Evolutionary conservation across 1,140 invertebrate species (phyloP).

Genomic region (Arctopsyche grandis): DNA sequence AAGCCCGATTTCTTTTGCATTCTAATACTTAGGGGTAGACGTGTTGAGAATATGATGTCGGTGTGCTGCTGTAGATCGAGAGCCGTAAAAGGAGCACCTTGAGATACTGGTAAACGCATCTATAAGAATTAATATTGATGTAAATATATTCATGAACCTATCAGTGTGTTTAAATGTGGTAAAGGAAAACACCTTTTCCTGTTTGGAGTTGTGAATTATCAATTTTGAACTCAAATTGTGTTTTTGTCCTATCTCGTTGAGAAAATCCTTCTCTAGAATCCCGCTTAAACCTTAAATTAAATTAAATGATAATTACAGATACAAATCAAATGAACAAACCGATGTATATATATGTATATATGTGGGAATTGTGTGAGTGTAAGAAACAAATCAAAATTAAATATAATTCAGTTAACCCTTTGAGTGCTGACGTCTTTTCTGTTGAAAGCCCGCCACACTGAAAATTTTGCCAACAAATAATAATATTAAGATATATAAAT

Average conservation of each 20-base stretch:
- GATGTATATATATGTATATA: background rate
- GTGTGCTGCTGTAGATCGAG: constrained; percentile 55
- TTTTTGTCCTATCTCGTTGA: constrained; percentile 41
- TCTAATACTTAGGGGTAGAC: constrained; percentile 52
- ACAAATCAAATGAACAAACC: background rate
- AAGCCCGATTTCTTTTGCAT: constrained; percentile 54
- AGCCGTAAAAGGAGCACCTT: constrained; percentile 56
- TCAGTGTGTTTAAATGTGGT: too few species aligned
- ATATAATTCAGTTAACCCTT: too few species aligned
- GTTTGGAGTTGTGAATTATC: constrained; percentile 45
- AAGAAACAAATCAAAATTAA: too few species aligned
- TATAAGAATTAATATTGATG: constrained; percentile 4
- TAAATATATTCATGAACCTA: background rate
- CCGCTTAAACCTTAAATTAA: constrained; percentile 44
- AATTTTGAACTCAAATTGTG: constrained; percentile 51
- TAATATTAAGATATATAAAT: too few species aligned
- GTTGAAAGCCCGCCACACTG: too few species aligned
- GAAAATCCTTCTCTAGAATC: constrained; percentile 51
- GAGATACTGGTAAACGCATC: constrained; percentile 54
- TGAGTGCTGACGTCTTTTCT: too few species aligned
- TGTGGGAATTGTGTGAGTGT: background rate
- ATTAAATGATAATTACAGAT: background rate
- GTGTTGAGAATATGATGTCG: constrained; percentile 54
- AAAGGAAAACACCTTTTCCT: constrained; percentile 48
- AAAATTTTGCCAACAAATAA: too few species aligned